Evolutionary conservation across 2,797 vertebrate genomes (phyloP).

Genomic region (Gobio occitaniae): DNA sequence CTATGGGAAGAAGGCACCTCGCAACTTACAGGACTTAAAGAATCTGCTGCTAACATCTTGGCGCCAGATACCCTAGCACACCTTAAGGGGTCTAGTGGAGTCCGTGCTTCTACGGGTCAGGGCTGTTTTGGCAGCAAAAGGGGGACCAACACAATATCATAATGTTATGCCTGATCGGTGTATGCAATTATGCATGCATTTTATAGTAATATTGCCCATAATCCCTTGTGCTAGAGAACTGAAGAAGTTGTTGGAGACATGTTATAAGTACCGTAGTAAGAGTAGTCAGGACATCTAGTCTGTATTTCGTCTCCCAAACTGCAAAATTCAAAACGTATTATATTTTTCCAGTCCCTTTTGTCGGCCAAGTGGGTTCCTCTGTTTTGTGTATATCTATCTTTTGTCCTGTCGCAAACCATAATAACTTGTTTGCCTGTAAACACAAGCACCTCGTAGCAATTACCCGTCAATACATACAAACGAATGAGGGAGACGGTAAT

Average conservation of each 20-base stretch:
- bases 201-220: not conserved
- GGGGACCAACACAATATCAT: too few species aligned
- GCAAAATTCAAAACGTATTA: not conserved
- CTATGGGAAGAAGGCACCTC: too few species aligned
- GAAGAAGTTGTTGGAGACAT: too few species aligned
- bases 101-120: too few species aligned
- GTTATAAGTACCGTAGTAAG: too few species aligned
- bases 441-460: slow-evolving; percentile 18
- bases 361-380: not conserved
- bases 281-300: too few species aligned
- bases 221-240: not conserved
- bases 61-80: too few species aligned
- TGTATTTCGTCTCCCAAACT: not conserved
- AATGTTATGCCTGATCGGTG: too few species aligned
- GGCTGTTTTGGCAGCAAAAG: too few species aligned
- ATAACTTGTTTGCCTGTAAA: slow-evolving; percentile 42
- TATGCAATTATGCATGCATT: not conserved
- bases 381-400: not conserved
- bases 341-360: not conserved
- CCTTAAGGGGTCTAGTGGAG: too few species aligned
- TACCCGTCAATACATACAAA: not conserved
- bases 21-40: too few species aligned
- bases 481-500: slow-evolving; percentile 10
- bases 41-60: too few species aligned
- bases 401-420: not conserved